A percentile compares a stretch with the other conserved stretches of the same genome.
These are phyloP conservation scores for Chlorops oryzae DNA, from an alignment of 1,140 invertebrate species.

Conservation along the genomic window DNA sequence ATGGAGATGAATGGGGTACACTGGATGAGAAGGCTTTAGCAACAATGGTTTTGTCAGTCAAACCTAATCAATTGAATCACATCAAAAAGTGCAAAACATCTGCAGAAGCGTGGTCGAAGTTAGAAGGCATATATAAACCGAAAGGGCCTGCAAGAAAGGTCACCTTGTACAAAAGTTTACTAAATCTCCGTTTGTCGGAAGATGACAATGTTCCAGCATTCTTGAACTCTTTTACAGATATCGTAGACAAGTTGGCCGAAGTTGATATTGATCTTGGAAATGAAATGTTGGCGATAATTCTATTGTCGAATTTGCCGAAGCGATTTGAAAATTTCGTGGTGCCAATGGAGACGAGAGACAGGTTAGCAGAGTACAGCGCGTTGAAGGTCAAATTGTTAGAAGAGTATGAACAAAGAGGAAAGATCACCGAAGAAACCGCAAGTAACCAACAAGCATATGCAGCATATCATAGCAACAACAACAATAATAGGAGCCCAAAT, in stretches of 20 bases:
- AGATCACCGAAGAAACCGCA: not conserved
- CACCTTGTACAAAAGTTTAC: slow-evolving; percentile 12
- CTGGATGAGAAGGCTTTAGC: no score
- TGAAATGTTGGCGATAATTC: slow-evolving; percentile 13
- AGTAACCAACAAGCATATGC: not conserved
- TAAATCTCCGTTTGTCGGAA: slow-evolving; percentile 9
- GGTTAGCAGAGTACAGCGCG: not conserved
- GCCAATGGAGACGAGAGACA: slow-evolving; percentile 13
- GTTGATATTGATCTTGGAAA: slow-evolving; percentile 9
- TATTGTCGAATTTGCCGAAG: slow-evolving; percentile 12
- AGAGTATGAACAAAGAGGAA: slow-evolving; percentile 12
- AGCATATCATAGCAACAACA: no score
- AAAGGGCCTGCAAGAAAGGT: slow-evolving; percentile 13
- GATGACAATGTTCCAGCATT: slow-evolving; percentile 4
- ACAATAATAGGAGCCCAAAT: no score
- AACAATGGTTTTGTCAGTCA: no score
- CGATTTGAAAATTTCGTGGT: slow-evolving; percentile 14
- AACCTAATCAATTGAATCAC: no score
- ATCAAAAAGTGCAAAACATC: not conserved
- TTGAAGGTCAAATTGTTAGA: slow-evolving; percentile 11
- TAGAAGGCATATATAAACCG: slow-evolving; percentile 13
- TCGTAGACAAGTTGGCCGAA: slow-evolving; percentile 7
- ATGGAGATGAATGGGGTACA: no score
- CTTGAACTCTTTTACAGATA: slow-evolving; percentile 9
- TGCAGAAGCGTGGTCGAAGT: slow-evolving; percentile 13